phyloP scores from a whole-genome alignment of 2,113 vertebrate genomes.

The Malurus cyaneus region DNA sequence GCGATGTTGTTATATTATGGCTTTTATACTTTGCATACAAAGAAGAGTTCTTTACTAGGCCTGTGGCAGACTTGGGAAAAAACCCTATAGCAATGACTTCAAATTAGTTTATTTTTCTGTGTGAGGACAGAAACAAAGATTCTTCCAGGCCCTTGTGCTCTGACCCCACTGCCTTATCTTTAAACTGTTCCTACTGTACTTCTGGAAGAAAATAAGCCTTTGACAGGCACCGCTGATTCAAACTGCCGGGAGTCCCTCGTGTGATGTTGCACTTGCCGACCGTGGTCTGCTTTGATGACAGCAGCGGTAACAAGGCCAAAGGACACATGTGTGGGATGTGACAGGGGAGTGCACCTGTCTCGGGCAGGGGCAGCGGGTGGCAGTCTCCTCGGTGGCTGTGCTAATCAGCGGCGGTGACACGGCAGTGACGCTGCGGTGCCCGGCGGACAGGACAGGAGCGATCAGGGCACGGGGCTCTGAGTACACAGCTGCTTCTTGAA shows the following conservation, averaged over 20 bases:
- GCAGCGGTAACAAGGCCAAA: not conserved
- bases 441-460: not conserved
- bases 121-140: not conserved
- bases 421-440: not conserved
- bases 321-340: not conserved
- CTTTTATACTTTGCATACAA: not conserved
- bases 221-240: not conserved
- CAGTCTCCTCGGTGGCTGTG: not conserved
- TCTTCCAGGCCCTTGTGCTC: not conserved
- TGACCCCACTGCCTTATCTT: not conserved
- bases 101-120: not conserved
- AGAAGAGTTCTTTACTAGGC: not conserved
- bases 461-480: not conserved
- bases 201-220: not conserved
- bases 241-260: not conserved
- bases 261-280: not conserved
- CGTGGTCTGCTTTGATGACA: not conserved
- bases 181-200: not conserved
- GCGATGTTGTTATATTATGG: not conserved
- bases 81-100: not conserved
- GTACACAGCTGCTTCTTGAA: constrained; percentile 62
- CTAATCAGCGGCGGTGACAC: constrained; percentile 12
- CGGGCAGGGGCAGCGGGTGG: not conserved
- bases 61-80: not conserved
- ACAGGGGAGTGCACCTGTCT: constrained; percentile 50